Evolutionary conservation across 2,113 vertebrate genomes (phyloP), one percentile per base, ranked within the genome.

Genomic region (Emydura subglobosa): DNA sequence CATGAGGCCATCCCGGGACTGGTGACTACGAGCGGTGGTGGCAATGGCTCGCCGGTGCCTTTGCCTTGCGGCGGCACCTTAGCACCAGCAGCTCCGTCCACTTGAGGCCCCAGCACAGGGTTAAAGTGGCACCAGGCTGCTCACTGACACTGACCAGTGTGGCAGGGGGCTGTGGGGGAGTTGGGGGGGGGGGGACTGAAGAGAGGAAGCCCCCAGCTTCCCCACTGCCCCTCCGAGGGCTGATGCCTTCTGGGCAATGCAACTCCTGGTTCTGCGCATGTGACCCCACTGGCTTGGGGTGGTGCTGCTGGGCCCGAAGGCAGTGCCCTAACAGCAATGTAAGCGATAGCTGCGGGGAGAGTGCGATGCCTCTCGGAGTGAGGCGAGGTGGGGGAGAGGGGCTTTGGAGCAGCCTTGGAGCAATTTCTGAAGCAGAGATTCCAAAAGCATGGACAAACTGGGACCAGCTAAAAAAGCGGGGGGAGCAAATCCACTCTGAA

Each of bases 191-290:
- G 51, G 59, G 13, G 92, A 29, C 31, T 7, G 8, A 10, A 2
- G 5, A 14, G 19, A 57, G 13, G 6, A 31, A 10, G 1, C 6
- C 47, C 25, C 55, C 86, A n/a, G 16, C 16, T 68, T 34, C 17
- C 61, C 61, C 34, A 68, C 34, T 21, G 6, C 3, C 1, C n/a
- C 42, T 27, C 27, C 0, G 49, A 50, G 3, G 3, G 31, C 10
- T 74, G 54, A 25, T 27, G 2, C 65, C 81, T 0, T 94, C 92
- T 88, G 88, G 94, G 57, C 72, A 1, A 47, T 72, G 59, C 31
- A 49, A n/a, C 17, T 21, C 34, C 54, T 29, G 3, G 47, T 5
- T 2, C 78, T 17, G 31, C 8, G 44, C 27, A 13, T 12, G n/a
- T 31, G 7, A 14, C 27, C 16, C 29, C 8, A 57, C 55, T 31